Evolutionary conservation across 2,797 vertebrate genomes (phyloP).

Genomic region (Peromyscus eremicus): DNA sequence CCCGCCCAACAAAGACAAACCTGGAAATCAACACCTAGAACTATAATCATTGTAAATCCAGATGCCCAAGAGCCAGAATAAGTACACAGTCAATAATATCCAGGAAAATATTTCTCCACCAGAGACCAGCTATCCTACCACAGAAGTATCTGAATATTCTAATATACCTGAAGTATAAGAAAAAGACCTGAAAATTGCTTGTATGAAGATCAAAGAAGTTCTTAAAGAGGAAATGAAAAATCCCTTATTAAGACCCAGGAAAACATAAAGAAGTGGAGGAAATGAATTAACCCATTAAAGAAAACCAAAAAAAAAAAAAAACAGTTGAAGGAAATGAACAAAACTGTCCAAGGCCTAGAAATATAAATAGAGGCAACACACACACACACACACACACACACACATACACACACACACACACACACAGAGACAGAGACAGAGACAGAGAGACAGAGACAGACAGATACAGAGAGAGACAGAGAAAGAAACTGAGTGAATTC

Average conservation of each 20-base stretch:
- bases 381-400: no score
- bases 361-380: not conserved
- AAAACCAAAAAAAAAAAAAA: no score
- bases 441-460: not conserved
- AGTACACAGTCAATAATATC: not conserved
- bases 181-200: no score
- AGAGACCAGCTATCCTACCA: not conserved
- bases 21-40: not conserved
- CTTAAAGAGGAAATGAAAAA: not conserved
- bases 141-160: not conserved
- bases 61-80: not conserved
- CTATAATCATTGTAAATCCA: not conserved
- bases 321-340: no score
- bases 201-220: no score
- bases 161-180: not conserved
- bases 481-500: not conserved
- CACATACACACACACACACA: no score
- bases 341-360: not conserved
- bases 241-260: not conserved
- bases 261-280: not conserved
- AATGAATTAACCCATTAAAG: not conserved
- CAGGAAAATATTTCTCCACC: not conserved
- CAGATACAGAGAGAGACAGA: no score
- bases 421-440: no score
- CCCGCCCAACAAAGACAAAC: no score